Evolutionary conservation across 2,113 vertebrate species (phyloP).

Genomic region (Bombycilla garrulus): DNA sequence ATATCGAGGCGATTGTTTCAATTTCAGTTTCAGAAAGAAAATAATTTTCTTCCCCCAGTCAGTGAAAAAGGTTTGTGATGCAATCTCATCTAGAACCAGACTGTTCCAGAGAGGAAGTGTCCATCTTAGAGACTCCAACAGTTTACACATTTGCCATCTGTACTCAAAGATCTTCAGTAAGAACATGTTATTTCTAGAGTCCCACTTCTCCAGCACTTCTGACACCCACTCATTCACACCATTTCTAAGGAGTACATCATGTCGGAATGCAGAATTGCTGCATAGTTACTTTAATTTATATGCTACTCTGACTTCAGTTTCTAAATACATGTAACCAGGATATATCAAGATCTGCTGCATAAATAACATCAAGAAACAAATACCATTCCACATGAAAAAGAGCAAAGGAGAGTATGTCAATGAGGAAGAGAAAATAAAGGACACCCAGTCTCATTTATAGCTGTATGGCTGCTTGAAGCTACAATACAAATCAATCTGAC

Average conservation of each 20-base stretch:
- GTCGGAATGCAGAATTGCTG: constrained; percentile 5
- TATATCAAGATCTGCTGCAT: not conserved
- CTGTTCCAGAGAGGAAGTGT: constrained; percentile 4
- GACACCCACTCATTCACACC: constrained; percentile 45
- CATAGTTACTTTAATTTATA: constrained; percentile 17
- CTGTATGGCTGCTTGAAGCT: not conserved
- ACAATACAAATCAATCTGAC: not conserved
- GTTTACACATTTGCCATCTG: constrained; percentile 39
- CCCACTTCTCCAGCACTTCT: constrained; percentile 16
- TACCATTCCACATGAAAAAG: not conserved
- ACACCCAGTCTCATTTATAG: not conserved
- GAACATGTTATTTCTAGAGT: constrained; percentile 51
- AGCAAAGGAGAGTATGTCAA: not conserved
- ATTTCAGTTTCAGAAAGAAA: not conserved
- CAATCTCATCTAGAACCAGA: not conserved
- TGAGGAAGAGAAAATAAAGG: not conserved
- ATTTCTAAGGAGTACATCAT: constrained; percentile 1
- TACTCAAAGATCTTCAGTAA: constrained; percentile 9
- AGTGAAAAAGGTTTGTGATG: not conserved
- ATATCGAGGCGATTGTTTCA: not conserved
- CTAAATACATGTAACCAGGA: not conserved
- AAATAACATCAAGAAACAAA: not conserved
- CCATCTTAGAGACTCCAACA: not conserved
- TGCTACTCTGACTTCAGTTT: not conserved
- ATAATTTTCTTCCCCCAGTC: not conserved